Evolutionary conservation across 2,113 vertebrate genomes (phyloP).

Genomic region (Antennarius striatus): DNA sequence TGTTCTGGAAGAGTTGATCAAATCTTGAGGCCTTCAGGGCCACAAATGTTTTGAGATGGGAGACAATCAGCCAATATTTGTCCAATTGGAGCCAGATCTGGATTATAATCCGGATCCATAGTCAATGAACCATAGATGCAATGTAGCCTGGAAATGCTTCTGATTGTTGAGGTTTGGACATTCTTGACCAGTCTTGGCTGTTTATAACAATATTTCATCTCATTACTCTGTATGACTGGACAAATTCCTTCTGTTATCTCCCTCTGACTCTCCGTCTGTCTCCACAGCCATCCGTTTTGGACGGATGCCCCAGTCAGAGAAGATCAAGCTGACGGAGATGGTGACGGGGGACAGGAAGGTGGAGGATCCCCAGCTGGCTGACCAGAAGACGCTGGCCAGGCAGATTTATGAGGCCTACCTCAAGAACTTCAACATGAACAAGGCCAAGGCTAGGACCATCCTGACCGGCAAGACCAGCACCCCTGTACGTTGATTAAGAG

Average conservation of each 20-base stretch:
- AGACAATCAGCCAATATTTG: too few species aligned
- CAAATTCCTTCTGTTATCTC: background rate
- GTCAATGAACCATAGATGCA: too few species aligned
- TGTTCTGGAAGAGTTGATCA: too few species aligned
- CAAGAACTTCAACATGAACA: conserved; percentile 99
- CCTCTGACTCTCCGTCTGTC: conserved; percentile 9
- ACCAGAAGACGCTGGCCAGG: conserved; percentile 92
- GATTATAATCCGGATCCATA: too few species aligned
- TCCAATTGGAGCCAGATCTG: too few species aligned
- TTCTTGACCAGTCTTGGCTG: too few species aligned
- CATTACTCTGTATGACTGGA: background rate
- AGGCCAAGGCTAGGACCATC: conserved; percentile 93
- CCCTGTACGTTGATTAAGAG: conserved; percentile 83
- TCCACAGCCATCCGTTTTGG: conserved; percentile 94
- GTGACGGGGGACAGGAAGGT: conserved; percentile 85
- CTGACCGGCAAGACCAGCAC: conserved; percentile 93
- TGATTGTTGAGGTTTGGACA: too few species aligned
- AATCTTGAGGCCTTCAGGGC: too few species aligned
- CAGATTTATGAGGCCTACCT: conserved; percentile 95
- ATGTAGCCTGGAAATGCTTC: too few species aligned
- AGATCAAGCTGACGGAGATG: conserved; percentile 94
- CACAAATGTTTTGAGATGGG: too few species aligned
- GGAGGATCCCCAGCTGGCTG: conserved; percentile 85
- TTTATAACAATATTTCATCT: too few species aligned
- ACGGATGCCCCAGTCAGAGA: conserved; percentile 97